Evolutionary conservation across 2,888 invertebrate species (phyloP).

Genomic region (Bembecia ichneumoniformis): DNA sequence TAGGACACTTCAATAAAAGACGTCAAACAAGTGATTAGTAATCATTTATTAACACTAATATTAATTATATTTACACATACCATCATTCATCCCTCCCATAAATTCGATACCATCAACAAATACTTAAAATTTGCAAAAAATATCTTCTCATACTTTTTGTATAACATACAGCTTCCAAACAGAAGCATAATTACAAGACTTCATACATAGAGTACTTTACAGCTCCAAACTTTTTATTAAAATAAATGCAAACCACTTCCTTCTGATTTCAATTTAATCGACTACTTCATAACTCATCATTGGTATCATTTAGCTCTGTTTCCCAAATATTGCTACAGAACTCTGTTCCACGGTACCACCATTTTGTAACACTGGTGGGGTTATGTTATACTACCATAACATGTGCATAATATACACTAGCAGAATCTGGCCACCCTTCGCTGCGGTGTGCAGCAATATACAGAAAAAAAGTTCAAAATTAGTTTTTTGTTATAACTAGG

Average conservation of each 20-base stretch:
- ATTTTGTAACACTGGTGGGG: too few species aligned
- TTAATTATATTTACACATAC: conserved; percentile 55
- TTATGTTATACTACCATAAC: too few species aligned
- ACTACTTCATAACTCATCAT: background rate
- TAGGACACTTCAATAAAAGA: too few species aligned
- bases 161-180: conserved; percentile 11
- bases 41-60: conserved; percentile 59
- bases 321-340: too few species aligned
- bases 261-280: background rate
- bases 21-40: conserved; percentile 30
- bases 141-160: conserved; percentile 8
- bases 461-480: too few species aligned
- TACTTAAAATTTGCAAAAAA: conserved; percentile 43
- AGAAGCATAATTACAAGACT: conserved; percentile 10
- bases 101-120: conserved; percentile 43
- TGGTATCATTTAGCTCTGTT: too few species aligned
- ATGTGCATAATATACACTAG: too few species aligned
- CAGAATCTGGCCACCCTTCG: too few species aligned
- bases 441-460: too few species aligned
- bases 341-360: too few species aligned
- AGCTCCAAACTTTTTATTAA: conserved; percentile 24
- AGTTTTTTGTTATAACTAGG: too few species aligned
- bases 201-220: conserved; percentile 19
- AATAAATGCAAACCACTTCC: conserved; percentile 4
- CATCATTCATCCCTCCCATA: conserved; percentile 29